Evolutionary conservation across 2,113 vertebrate species (phyloP).

Genomic region (Petrocephalus zakoni): DNA sequence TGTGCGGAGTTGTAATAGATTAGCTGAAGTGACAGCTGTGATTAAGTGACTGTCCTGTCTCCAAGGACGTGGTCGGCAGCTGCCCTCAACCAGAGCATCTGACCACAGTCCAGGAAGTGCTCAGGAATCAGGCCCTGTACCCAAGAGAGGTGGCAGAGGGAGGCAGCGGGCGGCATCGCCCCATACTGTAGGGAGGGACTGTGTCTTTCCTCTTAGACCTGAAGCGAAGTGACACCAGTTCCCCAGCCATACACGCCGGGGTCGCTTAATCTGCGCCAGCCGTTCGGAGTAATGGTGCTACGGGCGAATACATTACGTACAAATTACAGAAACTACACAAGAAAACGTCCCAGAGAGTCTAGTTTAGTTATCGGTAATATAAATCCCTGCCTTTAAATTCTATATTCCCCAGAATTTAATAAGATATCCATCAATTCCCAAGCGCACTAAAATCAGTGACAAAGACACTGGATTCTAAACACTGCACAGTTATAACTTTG

Average conservation of each 20-base stretch:
- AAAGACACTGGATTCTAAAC: background rate
- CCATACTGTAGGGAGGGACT: too few relatives aligned
- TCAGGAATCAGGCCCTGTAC: too few relatives aligned
- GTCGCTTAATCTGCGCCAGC: background rate
- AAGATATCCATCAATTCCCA: background rate
- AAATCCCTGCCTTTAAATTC: background rate
- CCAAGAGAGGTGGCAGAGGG: too few relatives aligned
- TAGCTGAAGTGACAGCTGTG: background rate
- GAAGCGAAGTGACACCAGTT: too few relatives aligned
- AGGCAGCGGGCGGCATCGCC: too few relatives aligned
- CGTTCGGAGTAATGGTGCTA: background rate
- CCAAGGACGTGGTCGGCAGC: background rate
- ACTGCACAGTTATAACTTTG: background rate
- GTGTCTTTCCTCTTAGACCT: too few relatives aligned
- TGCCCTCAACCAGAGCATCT: background rate
- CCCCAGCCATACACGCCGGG: too few relatives aligned
- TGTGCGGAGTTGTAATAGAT: conserved; percentile 14
- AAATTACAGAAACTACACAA: background rate
- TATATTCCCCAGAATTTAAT: background rate
- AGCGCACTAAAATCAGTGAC: background rate
- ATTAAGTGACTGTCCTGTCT: conserved; percentile 1
- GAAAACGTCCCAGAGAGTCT: background rate
- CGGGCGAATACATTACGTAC: background rate
- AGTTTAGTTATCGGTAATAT: background rate
- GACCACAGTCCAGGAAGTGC: background rate